Base-by-base conservation (phyloP, 2,888 invertebrate genomes). In the Desoria tigrina region DNA sequence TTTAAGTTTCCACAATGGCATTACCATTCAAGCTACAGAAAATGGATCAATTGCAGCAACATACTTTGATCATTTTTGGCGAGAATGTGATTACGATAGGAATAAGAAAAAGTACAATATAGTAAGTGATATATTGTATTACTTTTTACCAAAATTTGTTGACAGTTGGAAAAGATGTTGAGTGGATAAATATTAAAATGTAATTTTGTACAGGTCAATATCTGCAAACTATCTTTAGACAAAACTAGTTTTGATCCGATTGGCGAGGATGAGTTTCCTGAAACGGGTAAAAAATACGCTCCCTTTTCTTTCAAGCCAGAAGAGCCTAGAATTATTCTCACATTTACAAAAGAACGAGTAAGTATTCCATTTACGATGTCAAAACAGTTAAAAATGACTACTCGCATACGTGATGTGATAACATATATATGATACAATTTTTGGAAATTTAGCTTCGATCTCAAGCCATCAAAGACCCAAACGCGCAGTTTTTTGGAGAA, bases 81-180 rank as follows among this genome's bases (percentile, higher is more conserved):
- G 76, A 37, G 76, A 76, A 42, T 74, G 73, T 57, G 76, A 76
- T 61, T 76, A 57, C 50, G 76, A 75, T 9, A 24, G 76, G n/a
- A 76, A 75, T 42, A 71, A 73, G 42, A 72, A 66, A 62, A 76
- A 75, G 54, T 65, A 65, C 27, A 75, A 76, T 62, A 53, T 67
- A 21, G 76, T 74, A 64, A 64, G 42, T 23, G 9, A 18, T 7
- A 14, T n/a, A 49, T 7, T 49, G 11, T n/a, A 39, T 11, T 11
- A 9, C 39, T 39, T n/a, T n/a, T 51, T 51, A 14, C 21, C 6
- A 16, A 6, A 16, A 21, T 45, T 45, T 51, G 11, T n/a, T 16
- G 49, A 9, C 18, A 16, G 39, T 39, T 16, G 16, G 16, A 11
- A 11, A 39, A 39, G 16, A 39, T 39, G 16, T 9, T 16, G 16